Evolutionary conservation across 2,888 invertebrate genomes (phyloP).

Genomic region (Agrotis ipsilon): DNA sequence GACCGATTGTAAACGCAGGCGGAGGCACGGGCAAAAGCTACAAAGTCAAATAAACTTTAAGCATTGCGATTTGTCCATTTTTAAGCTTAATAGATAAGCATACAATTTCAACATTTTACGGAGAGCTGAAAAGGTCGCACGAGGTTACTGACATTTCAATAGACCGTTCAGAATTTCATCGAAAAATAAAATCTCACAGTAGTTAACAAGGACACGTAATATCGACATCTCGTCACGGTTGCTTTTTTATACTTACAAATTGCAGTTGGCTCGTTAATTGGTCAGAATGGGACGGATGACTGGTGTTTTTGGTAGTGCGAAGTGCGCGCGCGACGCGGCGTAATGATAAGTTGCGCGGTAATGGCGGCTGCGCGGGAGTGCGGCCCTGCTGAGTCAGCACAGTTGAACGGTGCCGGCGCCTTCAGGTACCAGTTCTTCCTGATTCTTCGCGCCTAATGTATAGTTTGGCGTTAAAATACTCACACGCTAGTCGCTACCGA

Average conservation of each 20-base stretch:
- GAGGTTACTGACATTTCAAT: constrained; percentile 60
- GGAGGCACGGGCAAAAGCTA: too few relatives aligned
- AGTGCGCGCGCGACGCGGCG: constrained; percentile 84
- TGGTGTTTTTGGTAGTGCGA: constrained; percentile 85
- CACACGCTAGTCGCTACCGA: constrained; percentile 48
- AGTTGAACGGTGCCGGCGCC: constrained; percentile 85
- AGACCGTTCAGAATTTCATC: constrained; percentile 52
- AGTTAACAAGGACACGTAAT: constrained; percentile 83
- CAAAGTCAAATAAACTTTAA: neutral
- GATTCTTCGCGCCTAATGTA: constrained; percentile 61
- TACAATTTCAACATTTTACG: constrained; percentile 26
- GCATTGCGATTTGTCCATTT: constrained; percentile 3
- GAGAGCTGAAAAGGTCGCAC: constrained; percentile 47
- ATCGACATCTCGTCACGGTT: constrained; percentile 83
- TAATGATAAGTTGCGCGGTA: constrained; percentile 84
- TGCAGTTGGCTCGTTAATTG: constrained; percentile 87
- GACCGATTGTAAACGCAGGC: too few relatives aligned
- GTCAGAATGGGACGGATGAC: constrained; percentile 85
- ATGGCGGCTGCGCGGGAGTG: constrained; percentile 80
- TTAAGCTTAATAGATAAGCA: constrained; percentile 29
- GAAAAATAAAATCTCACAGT: constrained; percentile 67
- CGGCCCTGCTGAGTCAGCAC: constrained; percentile 86
- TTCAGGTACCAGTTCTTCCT: constrained; percentile 73
- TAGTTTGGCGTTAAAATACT: constrained; percentile 64
- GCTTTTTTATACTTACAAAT: constrained; percentile 82